These are phyloP conservation scores for Characodon lateralis DNA, from an alignment of 2,797 vertebrate genomes.

Conservation along the genomic window DNA sequence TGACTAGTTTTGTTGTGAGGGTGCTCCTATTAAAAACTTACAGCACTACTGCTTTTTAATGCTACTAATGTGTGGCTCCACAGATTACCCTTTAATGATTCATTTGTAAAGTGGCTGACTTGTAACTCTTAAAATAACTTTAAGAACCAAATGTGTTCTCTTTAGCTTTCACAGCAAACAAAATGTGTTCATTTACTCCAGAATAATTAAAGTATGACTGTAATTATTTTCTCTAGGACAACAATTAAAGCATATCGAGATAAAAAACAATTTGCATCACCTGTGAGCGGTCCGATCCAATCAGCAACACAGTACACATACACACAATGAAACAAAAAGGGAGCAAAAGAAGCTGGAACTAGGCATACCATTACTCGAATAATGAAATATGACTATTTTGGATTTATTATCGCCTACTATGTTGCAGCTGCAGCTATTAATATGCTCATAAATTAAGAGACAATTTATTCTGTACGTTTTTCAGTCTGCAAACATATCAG, in stretches of 20 bases:
- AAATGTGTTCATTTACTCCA: background rate
- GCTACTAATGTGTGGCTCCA: background rate
- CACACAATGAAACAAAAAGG: background rate
- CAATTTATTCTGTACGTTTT: background rate
- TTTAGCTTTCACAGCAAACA: background rate
- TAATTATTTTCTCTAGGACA: background rate
- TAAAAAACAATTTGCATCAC: background rate
- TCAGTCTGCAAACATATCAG: background rate
- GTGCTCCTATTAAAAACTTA: background rate
- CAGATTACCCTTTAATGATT: background rate
- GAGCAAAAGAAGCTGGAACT: background rate
- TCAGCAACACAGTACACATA: background rate
- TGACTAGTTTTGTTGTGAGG: too few relatives aligned
- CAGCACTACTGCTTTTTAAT: background rate
- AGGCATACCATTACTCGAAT: background rate
- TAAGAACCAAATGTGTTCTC: background rate
- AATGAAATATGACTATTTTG: background rate
- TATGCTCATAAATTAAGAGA: background rate
- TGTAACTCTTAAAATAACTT: background rate
- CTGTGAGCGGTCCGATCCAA: background rate
- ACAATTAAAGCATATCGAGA: background rate
- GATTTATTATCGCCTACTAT: background rate
- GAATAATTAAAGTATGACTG: background rate
- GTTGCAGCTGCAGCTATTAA: background rate
- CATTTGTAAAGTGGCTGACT: background rate